Evolutionary conservation across 2,113 vertebrate species (phyloP).

Genomic region (Tachycineta bicolor): DNA sequence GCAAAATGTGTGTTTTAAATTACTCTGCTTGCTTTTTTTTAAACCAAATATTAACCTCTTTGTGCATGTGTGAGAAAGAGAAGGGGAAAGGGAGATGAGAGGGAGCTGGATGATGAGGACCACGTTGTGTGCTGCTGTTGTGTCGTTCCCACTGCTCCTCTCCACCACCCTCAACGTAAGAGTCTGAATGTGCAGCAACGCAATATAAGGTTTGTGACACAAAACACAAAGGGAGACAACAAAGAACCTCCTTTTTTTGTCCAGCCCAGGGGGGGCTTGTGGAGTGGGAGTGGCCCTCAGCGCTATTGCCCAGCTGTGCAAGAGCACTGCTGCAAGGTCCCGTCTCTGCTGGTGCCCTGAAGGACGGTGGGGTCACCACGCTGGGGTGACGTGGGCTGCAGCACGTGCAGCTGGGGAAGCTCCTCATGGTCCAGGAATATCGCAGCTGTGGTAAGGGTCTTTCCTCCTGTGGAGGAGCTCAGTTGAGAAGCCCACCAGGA

Average conservation of each 20-base stretch:
- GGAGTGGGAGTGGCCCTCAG: neutral
- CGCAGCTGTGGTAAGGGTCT: neutral
- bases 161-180: neutral
- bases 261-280: neutral
- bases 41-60: constrained; percentile 50
- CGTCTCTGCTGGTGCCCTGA: neutral
- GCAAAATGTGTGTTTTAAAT: constrained; percentile 61
- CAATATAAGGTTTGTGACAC: neutral
- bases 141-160: neutral
- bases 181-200: neutral
- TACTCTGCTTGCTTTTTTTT: neutral
- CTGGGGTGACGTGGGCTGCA: neutral
- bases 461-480: neutral
- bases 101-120: neutral
- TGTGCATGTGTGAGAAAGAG: neutral
- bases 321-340: neutral
- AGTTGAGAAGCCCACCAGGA: neutral
- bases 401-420: accelerated
- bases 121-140: neutral
- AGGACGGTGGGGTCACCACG: accelerated
- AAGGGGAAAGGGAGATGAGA: constrained; percentile 18
- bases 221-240: neutral
- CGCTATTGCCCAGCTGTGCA: neutral
- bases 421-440: neutral
- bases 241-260: neutral